Evolutionary conservation across 2,888 invertebrate genomes (phyloP).

Genomic region (Pristionchus entomophagus): DNA sequence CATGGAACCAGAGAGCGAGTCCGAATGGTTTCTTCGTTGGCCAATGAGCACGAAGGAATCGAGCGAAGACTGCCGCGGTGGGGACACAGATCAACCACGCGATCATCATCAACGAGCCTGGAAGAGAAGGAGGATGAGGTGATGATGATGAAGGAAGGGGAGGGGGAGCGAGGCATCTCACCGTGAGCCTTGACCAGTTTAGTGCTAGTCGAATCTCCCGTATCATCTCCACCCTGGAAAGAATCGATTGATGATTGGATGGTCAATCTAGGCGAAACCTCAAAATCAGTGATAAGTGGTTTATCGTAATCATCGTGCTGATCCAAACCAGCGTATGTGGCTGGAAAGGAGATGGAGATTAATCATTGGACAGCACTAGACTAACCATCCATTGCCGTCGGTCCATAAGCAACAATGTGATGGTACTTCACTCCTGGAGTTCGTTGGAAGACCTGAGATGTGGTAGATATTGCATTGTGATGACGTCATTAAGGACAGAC

Average conservation of each 20-base stretch:
- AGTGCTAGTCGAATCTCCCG: slow-evolving; percentile 18
- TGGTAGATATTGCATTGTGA: background rate
- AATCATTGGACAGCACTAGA: background rate
- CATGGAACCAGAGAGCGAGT: slow-evolving; percentile 67
- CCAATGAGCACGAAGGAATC: slow-evolving; percentile 61
- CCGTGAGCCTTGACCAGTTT: slow-evolving; percentile 46
- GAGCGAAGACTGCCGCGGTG: slow-evolving; percentile 61
- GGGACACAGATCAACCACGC: slow-evolving; percentile 66
- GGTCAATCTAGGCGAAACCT: background rate
- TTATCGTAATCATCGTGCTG: slow-evolving; percentile 49
- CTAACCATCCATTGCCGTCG: background rate
- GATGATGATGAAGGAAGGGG: background rate
- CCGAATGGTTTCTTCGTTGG: slow-evolving; percentile 62
- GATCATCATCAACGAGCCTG: slow-evolving; percentile 58
- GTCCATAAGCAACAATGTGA: slow-evolving; percentile 28
- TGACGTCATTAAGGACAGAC: background rate
- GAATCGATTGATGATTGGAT: background rate
- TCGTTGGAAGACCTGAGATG: background rate
- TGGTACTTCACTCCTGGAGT: background rate
- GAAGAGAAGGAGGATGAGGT: background rate
- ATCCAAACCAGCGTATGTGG: background rate
- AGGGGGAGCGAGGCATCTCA: background rate
- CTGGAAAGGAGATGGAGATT: background rate
- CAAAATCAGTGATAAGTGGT: background rate
- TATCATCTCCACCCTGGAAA: slow-evolving; percentile 25